Evolutionary conservation across 2,888 invertebrate genomes (phyloP), one percentile per base, ranked within the genome.

Genomic region (Sarcophaga subvicina): DNA sequence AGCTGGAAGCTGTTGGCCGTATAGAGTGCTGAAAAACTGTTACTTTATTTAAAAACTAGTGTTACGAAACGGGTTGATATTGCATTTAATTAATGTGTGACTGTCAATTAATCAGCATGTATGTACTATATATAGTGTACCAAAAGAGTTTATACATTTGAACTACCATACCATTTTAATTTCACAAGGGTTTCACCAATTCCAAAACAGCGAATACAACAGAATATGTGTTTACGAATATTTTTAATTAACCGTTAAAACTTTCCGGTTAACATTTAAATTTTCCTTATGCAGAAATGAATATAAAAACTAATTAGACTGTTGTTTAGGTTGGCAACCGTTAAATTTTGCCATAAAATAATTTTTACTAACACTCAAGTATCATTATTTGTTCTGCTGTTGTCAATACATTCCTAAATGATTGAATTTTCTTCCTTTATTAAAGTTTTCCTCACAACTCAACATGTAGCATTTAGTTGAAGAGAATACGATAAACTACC

Each of bases 1-100:
- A 81, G 63, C 69, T 69, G 49, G 69, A 69, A 70, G 37, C 62
- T 76, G 54, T 62, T 76, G 22, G 45, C 66, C 47, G 60, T 14
- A 49, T 27, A 20, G 27, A 22, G 66, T 37, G 73, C 27, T 71
- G 63, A 71, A 64, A 80, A 66, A 45, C 54, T 60, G 60, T 25
- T 27, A 79, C 70, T 62, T 27, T 63, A 47, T 62, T 22, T 20
- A 59, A 80, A 71, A 54, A 45, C 45, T 54, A 71, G 45, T 71
- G 37, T 79, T 59, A 17, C 22, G 22, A 47, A 70, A 78, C 69
- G 60, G 62, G 47, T 70, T 62, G 62, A 78, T 62, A 27, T 67
- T 47, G 45, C 25, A 17, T 25, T 69, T 47, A 60, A 27, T 54
- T 67, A 70, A 10, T 47, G 47, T 66, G 25, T 25, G 12, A 73